phyloP scores from a whole-genome alignment of 2,888 invertebrate genomes.

The Drosophila bunnanda region DNA sequence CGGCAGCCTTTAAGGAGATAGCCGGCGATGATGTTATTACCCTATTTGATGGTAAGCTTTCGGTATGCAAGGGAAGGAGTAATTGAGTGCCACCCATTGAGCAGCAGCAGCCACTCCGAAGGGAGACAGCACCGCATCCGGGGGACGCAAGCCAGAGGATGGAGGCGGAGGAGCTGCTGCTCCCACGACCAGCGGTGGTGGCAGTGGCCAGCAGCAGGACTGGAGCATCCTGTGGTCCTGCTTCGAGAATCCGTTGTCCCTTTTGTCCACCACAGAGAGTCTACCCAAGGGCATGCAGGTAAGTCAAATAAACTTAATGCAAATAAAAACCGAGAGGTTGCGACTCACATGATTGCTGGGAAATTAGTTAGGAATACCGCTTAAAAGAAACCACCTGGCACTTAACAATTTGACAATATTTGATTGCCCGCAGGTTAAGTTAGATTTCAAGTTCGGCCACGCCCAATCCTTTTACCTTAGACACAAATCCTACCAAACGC shows the following conservation, averaged over 20 bases:
- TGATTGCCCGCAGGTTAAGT: background rate
- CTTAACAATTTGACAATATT: background rate
- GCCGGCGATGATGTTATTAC: conserved; percentile 84
- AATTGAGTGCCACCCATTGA: conserved; percentile 32
- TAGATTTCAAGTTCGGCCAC: background rate
- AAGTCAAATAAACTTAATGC: conserved; percentile 10
- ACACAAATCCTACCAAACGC: background rate
- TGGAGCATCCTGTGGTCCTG: conserved; percentile 94
- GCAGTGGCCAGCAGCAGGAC: conserved; percentile 88
- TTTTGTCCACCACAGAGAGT: conserved; percentile 89
- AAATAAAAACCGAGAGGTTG: background rate
- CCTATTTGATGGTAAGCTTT: conserved; percentile 82
- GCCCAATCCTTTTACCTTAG: background rate
- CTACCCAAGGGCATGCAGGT: conserved; percentile 92
- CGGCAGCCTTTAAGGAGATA: conserved; percentile 87
- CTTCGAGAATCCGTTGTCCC: conserved; percentile 92
- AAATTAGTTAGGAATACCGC: background rate
- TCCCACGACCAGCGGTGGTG: conserved; percentile 43
- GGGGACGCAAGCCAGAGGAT: conserved; percentile 60
- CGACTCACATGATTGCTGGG: background rate
- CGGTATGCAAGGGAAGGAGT: background rate
- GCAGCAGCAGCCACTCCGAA: conserved; percentile 71
- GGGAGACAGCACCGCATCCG: conserved; percentile 71
- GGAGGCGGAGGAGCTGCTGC: conserved; percentile 46
- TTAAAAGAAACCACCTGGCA: no score